A percentile compares a stretch with the other conserved stretches of the same genome.
Conservation (phyloP, 2,888 invertebrate species). For the Meloe dianella region DNA sequence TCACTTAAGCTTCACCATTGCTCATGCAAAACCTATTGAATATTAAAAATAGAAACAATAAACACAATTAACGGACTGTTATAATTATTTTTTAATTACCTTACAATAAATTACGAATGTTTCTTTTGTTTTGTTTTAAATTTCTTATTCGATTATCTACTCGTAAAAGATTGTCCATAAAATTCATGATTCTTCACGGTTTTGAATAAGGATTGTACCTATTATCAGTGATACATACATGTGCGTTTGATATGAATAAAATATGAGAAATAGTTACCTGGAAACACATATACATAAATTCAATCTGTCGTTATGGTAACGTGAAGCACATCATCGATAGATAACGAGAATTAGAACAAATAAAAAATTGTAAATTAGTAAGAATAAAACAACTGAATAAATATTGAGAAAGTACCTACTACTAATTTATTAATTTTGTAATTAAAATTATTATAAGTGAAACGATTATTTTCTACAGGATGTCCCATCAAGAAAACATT, state of each 20-base stretch:
- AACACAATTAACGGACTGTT: background rate
- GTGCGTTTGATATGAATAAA: slow-evolving; percentile 32
- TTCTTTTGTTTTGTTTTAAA: too few relatives aligned
- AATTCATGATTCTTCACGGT: background rate
- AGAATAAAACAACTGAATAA: background rate
- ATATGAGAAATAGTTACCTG: slow-evolving; percentile 30
- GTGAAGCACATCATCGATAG: background rate
- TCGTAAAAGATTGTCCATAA: too few relatives aligned
- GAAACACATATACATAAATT: slow-evolving; percentile 30
- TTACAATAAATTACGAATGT: too few relatives aligned
- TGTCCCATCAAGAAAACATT: background rate
- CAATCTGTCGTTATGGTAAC: background rate
- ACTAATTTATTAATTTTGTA: background rate
- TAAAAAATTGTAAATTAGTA: too few relatives aligned
- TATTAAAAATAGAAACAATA: too few relatives aligned
- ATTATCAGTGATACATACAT: too few relatives aligned
- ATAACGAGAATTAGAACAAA: background rate
- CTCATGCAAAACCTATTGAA: background rate
- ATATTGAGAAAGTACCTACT: background rate
- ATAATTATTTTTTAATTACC: background rate
- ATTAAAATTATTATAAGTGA: background rate
- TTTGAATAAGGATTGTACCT: background rate
- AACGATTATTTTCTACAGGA: background rate
- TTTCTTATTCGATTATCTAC: too few relatives aligned
- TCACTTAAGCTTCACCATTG: background rate